phyloP scores from a whole-genome alignment of 2,797 vertebrate genomes.

The Ctenopoma kingsleyae region DNA sequence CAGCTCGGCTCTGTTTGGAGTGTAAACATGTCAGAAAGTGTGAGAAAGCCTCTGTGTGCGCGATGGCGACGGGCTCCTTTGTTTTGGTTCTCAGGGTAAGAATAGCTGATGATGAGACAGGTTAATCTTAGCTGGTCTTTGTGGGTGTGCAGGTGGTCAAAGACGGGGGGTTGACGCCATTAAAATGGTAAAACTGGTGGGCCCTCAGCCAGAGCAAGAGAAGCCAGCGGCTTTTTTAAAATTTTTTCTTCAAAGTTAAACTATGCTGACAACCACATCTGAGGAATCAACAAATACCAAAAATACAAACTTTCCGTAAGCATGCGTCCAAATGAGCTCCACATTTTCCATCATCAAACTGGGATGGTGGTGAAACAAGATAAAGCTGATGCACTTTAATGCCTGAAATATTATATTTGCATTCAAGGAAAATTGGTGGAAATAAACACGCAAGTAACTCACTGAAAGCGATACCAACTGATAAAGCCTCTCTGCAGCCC shows the following conservation, averaged over 20 bases:
- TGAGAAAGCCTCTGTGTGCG: conserved; percentile 71
- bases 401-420: conserved; percentile 40
- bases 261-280: conserved; percentile 17
- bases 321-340: conserved; percentile 21
- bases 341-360: conserved; percentile 21
- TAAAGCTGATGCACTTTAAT: conserved; percentile 26
- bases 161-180: not conserved
- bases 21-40: conserved; percentile 83
- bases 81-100: conserved; percentile 82
- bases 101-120: conserved; percentile 66
- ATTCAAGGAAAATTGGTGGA: conserved; percentile 33
- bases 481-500: conserved; percentile 56
- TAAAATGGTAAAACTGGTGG: conserved; percentile 27
- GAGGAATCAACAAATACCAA: conserved; percentile 2
- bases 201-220: conserved; percentile 4
- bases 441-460: conserved; percentile 22
- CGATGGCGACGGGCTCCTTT: conserved; percentile 35
- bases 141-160: conserved; percentile 56
- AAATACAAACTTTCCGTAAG: conserved; percentile 22
- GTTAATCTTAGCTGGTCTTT: conserved; percentile 41
- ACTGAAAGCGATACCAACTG: conserved; percentile 57
- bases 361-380: conserved; percentile 27
- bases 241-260: conserved; percentile 2
- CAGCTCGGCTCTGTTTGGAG: conserved; percentile 79
- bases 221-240: not conserved